Evolutionary conservation across 2,888 invertebrate species (phyloP), one percentile per base, ranked within the genome.

Genomic region (Doris montereyensis): DNA sequence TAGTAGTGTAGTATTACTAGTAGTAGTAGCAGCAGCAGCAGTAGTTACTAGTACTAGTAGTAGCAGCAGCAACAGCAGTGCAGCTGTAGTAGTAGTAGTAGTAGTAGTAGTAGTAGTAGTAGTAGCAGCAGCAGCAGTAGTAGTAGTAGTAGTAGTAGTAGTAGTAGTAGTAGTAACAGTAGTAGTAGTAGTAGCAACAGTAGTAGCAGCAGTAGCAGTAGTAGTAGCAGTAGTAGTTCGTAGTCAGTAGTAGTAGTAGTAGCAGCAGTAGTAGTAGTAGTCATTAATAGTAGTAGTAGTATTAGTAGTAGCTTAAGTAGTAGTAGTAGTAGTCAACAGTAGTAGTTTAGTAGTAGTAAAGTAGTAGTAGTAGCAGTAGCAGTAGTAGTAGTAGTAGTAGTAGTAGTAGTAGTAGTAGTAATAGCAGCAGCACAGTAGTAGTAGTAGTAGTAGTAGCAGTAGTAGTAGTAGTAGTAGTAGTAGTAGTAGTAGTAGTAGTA

Each of bases 301-400:
- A 3, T 26, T 57, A 26, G 13, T 57, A 73, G 57, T 30, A 73
- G 52, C 3, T 30, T 41, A 0, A 52, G 57, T 2, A 26, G 57
- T 2, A 13, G 26, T 30, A 73, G 52, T 26, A 26, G 57, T 26
- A 35, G 41, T 35, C 8, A 13, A 10, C 8, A 13, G 8, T 10
- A 13, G 8, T 10, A 13, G 8, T 10, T 8, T 52, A 52, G 52
- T 52, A 52, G 52, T 52, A 52, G 52, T 52, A 52, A 13, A 52
- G 52, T 52, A 52, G 52, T 52, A 52, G 52, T 52, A 52, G 52
- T 52, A 52, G 52, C 52, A 52, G 52, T 52, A 26, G 0, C 30
- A 1, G 57, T 52, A 13, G 28, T 73, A 73, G 57, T 73, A 35
- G 17, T 26, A 57, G 73, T 52, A 73, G n/a, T 52, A 73, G 57